Conservation (phyloP, 1,140 invertebrate genomes). For the Plodia interpunctella region DNA sequence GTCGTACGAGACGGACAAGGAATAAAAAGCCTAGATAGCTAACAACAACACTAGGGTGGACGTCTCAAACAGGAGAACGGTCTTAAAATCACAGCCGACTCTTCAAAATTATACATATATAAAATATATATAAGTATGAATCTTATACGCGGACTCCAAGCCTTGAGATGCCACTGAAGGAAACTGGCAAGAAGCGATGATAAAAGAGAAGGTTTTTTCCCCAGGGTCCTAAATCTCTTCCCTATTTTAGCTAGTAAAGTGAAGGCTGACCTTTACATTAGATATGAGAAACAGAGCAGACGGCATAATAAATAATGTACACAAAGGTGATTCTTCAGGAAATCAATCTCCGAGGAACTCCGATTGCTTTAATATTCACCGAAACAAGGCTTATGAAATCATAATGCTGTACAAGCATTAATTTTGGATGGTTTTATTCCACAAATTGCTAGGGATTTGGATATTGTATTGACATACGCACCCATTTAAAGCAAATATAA, state of each 20-base stretch:
- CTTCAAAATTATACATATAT: no score
- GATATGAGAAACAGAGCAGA: slow-evolving; percentile 1
- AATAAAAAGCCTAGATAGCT: no score
- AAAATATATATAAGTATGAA: no score
- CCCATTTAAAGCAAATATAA: no score
- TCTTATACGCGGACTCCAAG: no score
- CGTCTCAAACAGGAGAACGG: no score
- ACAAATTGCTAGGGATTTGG: background rate
- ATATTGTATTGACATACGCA: background rate
- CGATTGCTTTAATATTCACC: slow-evolving; percentile 12
- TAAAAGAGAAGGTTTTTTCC: no score
- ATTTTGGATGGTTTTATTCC: background rate
- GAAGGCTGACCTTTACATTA: slow-evolving; percentile 10
- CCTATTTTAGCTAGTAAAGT: slow-evolving; percentile 14
- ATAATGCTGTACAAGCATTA: slow-evolving; percentile 5
- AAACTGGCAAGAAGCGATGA: no score
- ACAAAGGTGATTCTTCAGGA: background rate
- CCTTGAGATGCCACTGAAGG: no score
- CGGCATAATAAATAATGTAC: slow-evolving; percentile 12
- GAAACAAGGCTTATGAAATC: slow-evolving; percentile 16
- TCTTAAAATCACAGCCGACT: no score
- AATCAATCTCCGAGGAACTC: slow-evolving; percentile 9
- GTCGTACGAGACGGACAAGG: no score
- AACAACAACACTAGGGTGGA: no score
- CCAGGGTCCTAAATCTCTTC: background rate